These are phyloP conservation scores for Halocaridina rubra DNA, from an alignment of 2,888 invertebrate genomes.

Conservation along the genomic window DNA sequence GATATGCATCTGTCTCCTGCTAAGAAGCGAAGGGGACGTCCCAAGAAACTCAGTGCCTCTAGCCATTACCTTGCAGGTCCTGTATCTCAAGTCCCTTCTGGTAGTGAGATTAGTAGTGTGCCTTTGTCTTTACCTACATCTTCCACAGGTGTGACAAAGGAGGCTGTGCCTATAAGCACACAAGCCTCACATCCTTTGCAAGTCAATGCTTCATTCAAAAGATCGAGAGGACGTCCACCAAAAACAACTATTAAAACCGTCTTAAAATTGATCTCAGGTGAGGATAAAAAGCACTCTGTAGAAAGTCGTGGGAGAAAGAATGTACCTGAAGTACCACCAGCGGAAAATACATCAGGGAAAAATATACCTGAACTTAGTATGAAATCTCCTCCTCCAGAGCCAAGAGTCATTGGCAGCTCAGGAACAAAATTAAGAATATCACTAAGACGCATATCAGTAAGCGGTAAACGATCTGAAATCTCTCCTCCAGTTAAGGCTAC, in stretches of 20 bases:
- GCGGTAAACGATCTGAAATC: constrained; percentile 14
- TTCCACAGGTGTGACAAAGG: background rate
- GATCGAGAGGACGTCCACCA: constrained; percentile 21
- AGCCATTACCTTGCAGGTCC: background rate
- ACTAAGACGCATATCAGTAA: constrained; percentile 3
- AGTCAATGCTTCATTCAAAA: background rate
- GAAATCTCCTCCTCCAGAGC: background rate
- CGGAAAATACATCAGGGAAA: background rate
- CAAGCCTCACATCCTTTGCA: background rate
- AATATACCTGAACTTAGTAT: no score
- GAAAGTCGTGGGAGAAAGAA: no score
- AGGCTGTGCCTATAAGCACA: background rate
- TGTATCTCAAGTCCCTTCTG: background rate
- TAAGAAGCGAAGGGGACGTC: constrained; percentile 30
- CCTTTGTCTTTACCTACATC: no score
- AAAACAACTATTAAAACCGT: background rate
- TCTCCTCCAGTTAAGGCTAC: background rate
- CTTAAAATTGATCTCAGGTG: background rate
- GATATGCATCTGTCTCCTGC: background rate
- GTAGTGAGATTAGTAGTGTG: no score
- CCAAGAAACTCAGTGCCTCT: background rate
- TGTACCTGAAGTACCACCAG: background rate
- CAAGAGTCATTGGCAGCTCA: constrained; percentile 18
- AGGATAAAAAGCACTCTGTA: background rate
- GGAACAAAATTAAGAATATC: constrained; percentile 33